Base-by-base conservation (phyloP, 2,888 invertebrate species). In the Cantharis rustica region DNA sequence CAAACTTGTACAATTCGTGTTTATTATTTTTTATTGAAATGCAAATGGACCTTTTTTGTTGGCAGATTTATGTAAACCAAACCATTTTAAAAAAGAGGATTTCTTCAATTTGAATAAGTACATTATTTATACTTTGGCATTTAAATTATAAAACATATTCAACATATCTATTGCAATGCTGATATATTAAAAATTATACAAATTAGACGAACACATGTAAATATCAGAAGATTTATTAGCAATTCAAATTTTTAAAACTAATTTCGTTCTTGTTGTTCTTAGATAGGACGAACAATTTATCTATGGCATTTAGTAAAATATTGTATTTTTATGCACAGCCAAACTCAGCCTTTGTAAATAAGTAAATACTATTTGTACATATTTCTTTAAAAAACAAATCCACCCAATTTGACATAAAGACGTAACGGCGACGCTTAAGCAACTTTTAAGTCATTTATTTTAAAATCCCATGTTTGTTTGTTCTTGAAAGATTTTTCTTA, bases 301-400 rank as follows among this genome's bases (percentile, higher is more conserved):
- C n/a, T 47, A 4, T n/a, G n/a, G 47, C n/a, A 47, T 47, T 7
- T 47, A 47, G n/a, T n/a, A n/a, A 47, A 47, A 47, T 23, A 23
- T n/a, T 66, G 64, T 66, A 66, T 66, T 66, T 66, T 17, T 23
- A 66, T 23, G 64, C 64, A 20, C 17, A 20, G 20, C 23, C 17
- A 66, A 66, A 20, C 64, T 66, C 10, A 66, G 64, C 64, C 64
- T 66, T 23, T 66, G 64, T 66, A 66, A 66, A 66, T 66, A 66
- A 66, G 13, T 66, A 20, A 66, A 63, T 63, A 63, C 16, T 47
- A 66, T 66, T 20, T 66, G 64, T 66, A 66, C 64, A 66, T 66
- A 66, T 47, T 47, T 47, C n/a, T 47, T 47, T 47, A 47, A 47
- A 47, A 47, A 47, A 47, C n/a, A 47, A 47, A 47, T 47, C 47